Conservation (phyloP, 2,888 invertebrate genomes). For the Idaea biselata region DNA sequence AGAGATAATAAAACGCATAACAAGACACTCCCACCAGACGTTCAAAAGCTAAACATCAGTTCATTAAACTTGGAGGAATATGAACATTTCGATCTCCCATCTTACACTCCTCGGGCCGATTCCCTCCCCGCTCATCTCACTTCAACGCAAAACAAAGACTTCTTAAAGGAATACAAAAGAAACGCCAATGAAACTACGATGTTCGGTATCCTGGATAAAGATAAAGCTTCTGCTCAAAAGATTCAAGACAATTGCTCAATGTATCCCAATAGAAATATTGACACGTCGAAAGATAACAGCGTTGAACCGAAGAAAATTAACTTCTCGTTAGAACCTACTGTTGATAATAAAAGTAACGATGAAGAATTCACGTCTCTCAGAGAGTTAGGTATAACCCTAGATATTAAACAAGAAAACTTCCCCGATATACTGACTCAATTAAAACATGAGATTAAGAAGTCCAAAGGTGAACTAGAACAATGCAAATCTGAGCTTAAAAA, state of each 20-base stretch:
- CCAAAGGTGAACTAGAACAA: constrained; percentile 76
- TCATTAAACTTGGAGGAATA: constrained; percentile 59
- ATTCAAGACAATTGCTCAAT: constrained; percentile 74
- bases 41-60: constrained; percentile 59
- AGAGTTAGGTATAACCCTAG: constrained; percentile 74
- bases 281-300: constrained; percentile 57
- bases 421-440: constrained; percentile 69
- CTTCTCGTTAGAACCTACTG: constrained; percentile 61
- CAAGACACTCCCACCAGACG: constrained; percentile 60
- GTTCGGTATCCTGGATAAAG: constrained; percentile 54
- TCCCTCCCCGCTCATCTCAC: constrained; percentile 67
- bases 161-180: constrained; percentile 56
- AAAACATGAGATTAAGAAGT: constrained; percentile 78
- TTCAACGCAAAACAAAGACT: constrained; percentile 62
- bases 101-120: constrained; percentile 60
- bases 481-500: constrained; percentile 77
- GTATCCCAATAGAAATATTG: constrained; percentile 70
- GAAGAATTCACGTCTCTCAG: constrained; percentile 76
- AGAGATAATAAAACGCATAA: constrained; percentile 47
- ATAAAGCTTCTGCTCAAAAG: constrained; percentile 53
- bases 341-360: constrained; percentile 59
- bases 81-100: constrained; percentile 56
- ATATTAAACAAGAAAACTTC: constrained; percentile 66
- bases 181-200: constrained; percentile 71
- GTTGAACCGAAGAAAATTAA: constrained; percentile 74